Base-by-base conservation (phyloP, 2,113 vertebrate species). In the Malaclemys terrapin region DNA sequence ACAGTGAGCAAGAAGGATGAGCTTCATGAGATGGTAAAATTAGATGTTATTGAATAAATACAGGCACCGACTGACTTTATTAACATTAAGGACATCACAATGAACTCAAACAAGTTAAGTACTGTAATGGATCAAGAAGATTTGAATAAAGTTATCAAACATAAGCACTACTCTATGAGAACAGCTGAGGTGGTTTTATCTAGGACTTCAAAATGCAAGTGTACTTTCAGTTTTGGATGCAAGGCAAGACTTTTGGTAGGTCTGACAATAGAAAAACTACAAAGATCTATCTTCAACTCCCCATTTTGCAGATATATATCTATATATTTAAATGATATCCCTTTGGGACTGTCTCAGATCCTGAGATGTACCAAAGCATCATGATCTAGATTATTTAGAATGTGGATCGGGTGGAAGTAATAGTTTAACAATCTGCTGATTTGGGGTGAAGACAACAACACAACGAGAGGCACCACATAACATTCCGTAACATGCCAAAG, bases 31-130 rank as follows among this genome's bases (percentile, higher is more conserved):
- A 93, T 94, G 81, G 80, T 57, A 84, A 49, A 6, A 2, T 20
- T 78, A 87, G 65, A 92, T 72, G 90, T 38, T 86, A 29, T 17
- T 29, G 38, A 35, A 75, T 0, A 1, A 83, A 50, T 87, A n/a
- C 0, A 6, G 38, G 53, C 54, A 89, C 5, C 79, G 75, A 85
- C 65, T 1, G 2, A 82, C 56, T 1, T n/a, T 69, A 0, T 72
- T 53, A 90, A 85, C 62, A 76, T 93, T 89, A 88, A 80, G 94
- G 90, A 83, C 25, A 88, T 53, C 88, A 88, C 45, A 90, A 84
- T 14, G 94, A 84, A 84, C 85, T 57, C 69, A 85, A 91, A 53
- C 56, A 95, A 93, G 90, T 1, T 78, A 45, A 92, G 35, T 14
- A 62, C 0, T 4, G 92, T 81, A 86, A 86, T 38, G 80, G 42